These are phyloP conservation scores for Gerris lacustris DNA, from an alignment of 2,888 invertebrate genomes.

Conservation along the genomic window DNA sequence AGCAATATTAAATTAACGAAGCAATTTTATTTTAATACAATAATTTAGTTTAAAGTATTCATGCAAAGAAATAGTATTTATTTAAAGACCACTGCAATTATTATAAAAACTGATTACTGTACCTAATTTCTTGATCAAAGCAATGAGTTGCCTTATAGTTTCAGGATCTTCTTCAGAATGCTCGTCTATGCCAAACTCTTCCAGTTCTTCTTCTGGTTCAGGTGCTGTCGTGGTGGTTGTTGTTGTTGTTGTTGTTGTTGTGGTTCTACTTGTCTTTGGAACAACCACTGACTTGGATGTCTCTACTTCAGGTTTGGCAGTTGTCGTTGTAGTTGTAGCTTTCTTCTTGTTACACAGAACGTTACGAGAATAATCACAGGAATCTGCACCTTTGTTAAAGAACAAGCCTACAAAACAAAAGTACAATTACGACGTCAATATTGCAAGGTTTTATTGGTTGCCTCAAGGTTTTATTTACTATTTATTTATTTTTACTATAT, in stretches of 20 bases:
- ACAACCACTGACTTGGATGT: neutral
- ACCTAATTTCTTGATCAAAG: slow-evolving; percentile 74
- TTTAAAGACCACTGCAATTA: too few relatives aligned
- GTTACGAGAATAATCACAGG: slow-evolving; percentile 82
- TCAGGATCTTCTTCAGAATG: slow-evolving; percentile 56
- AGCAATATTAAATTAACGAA: too few relatives aligned
- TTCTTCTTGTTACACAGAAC: slow-evolving; percentile 62
- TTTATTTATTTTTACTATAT: too few relatives aligned
- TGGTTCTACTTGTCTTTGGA: slow-evolving; percentile 34
- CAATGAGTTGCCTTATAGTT: slow-evolving; percentile 71
- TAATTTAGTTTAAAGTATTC: too few relatives aligned
- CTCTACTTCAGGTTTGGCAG: slow-evolving; percentile 32
- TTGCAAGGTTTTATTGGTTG: slow-evolving; percentile 12
- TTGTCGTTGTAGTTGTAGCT: slow-evolving; percentile 39
- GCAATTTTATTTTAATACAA: too few relatives aligned
- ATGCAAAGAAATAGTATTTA: too few relatives aligned
- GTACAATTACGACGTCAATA: slow-evolving; percentile 8
- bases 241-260: slow-evolving; percentile 35
- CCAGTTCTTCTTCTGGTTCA: slow-evolving; percentile 34
- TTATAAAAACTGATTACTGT: slow-evolving; percentile 8
- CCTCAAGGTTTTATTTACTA: neutral
- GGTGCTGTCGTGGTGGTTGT: slow-evolving; percentile 32
- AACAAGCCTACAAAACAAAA: slow-evolving; percentile 51
- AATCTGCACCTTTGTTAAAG: slow-evolving; percentile 83
- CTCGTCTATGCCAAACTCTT: slow-evolving; percentile 31